Evolutionary conservation across 2,113 vertebrate genomes (phyloP).

Genomic region (Epinephelus lanceolatus): DNA sequence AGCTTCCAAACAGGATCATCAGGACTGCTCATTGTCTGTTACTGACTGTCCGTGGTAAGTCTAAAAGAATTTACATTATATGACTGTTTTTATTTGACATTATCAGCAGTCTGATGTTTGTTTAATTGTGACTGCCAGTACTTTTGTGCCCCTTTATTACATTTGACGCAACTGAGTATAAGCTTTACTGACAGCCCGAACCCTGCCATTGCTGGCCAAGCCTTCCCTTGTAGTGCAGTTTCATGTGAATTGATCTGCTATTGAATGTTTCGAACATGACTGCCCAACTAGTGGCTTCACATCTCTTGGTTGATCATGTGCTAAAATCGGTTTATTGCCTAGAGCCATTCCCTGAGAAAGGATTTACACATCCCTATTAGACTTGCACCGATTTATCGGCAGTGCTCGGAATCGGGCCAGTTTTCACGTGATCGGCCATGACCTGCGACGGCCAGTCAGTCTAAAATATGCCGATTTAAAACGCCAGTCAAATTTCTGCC

Average conservation of each 20-base stretch:
- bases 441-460: no score
- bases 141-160: not conserved
- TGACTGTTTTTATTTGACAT: not conserved
- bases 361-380: conserved; percentile 5
- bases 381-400: no score
- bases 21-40: conserved; percentile 53
- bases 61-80: not conserved
- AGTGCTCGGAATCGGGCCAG: no score
- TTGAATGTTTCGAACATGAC: conserved; percentile 9
- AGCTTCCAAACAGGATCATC: conserved; percentile 58
- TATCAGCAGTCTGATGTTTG: not conserved
- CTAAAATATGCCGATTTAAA: no score
- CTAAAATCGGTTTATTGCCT: not conserved
- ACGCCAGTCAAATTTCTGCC: no score
- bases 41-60: conserved; percentile 71
- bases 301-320: not conserved
- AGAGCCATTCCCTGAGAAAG: conserved; percentile 7
- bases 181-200: not conserved
- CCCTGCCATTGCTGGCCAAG: not conserved
- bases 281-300: not conserved
- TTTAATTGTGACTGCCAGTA: not conserved
- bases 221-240: conserved; percentile 13
- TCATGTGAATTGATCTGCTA: conserved; percentile 29
- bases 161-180: conserved; percentile 6
- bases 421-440: no score